A percentile compares a stretch with the other conserved stretches of the same genome.
Conservation (phyloP, 2,888 invertebrate genomes). For the Bugula neritina region DNA sequence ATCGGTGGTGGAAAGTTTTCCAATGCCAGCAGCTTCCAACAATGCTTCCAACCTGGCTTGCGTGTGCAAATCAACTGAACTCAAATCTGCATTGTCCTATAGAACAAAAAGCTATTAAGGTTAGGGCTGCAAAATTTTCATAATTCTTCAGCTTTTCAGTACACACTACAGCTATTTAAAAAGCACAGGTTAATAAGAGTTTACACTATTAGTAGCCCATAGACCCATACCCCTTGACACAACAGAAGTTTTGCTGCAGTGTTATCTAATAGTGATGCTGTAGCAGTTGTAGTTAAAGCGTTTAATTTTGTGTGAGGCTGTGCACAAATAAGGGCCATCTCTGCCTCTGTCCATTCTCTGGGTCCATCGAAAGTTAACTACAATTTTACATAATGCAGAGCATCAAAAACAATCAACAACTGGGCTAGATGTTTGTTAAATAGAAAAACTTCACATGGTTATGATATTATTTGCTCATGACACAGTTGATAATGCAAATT, state of each 20-base stretch:
- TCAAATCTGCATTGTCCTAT: conserved; percentile 36
- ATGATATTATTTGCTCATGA: no score
- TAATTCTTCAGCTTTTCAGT: no score
- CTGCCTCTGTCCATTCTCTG: conserved; percentile 10
- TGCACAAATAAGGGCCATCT: neutral
- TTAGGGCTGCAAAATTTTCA: no score
- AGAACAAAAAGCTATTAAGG: conserved; percentile 27
- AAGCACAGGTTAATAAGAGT: no score
- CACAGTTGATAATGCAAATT: no score
- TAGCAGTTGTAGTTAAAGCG: no score
- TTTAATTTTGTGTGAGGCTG: neutral
- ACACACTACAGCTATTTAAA: no score
- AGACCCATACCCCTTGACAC: conserved; percentile 13
- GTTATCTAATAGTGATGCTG: neutral
- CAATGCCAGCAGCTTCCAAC: conserved; percentile 85
- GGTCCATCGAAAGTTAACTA: conserved; percentile 15
- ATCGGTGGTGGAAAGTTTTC: conserved; percentile 66
- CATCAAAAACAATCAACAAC: no score
- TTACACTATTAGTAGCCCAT: no score
- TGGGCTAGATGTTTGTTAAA: no score
- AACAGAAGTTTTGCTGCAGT: conserved; percentile 2
- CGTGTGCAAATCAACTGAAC: conserved; percentile 65
- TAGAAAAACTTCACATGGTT: no score
- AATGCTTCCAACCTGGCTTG: conserved; percentile 85
- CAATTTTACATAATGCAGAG: no score